Conservation (phyloP, 2,113 vertebrate genomes). For the Pedetes capensis region DNA sequence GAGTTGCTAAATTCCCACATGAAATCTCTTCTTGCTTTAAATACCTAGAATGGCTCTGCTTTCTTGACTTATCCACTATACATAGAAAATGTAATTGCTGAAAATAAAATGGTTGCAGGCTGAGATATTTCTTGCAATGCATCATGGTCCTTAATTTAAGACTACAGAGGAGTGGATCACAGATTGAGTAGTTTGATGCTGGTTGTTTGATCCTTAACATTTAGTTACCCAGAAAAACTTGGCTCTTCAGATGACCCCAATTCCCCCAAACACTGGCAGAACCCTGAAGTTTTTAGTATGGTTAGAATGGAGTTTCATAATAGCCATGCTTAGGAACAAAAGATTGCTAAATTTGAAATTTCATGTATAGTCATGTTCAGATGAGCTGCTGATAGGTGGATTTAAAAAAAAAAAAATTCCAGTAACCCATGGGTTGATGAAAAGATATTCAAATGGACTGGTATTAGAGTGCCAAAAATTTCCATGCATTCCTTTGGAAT, state of each 20-base stretch:
- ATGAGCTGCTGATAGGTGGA: conserved; percentile 52
- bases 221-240: neutral
- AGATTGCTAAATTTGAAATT: conserved; percentile 59
- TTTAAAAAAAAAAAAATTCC: neutral
- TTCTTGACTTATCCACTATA: neutral
- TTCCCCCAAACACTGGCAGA: neutral
- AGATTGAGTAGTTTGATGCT: neutral
- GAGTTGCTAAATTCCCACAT: neutral
- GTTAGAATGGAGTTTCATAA: conserved; percentile 32
- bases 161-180: neutral
- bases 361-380: conserved; percentile 60
- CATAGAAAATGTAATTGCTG: conserved; percentile 1
- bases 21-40: conserved; percentile 24
- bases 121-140: neutral
- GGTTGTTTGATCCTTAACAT: neutral
- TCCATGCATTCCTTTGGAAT: conserved; percentile 48
- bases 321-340: conserved; percentile 12
- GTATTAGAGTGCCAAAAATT: conserved; percentile 31
- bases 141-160: neutral
- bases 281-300: conserved; percentile 6
- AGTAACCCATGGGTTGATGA: conserved; percentile 43
- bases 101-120: neutral
- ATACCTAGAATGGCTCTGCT: neutral
- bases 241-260: neutral
- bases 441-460: conserved; percentile 56